Conservation (phyloP, 2,797 vertebrate genomes). For the Spondyliosoma cantharus region DNA sequence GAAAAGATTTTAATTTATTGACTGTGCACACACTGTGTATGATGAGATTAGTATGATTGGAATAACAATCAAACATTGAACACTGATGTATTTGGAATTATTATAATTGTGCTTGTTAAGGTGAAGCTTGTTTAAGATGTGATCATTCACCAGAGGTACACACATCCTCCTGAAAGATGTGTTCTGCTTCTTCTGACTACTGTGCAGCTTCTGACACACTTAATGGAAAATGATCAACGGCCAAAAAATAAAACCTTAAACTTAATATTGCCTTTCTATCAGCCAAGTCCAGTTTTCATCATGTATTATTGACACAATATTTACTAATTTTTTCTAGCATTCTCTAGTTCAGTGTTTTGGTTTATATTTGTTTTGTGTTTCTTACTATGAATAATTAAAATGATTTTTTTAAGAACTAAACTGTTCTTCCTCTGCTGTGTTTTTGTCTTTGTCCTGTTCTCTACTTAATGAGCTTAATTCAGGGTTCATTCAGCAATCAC, state of each 20-base stretch:
- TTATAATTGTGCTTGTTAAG: neutral
- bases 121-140: neutral
- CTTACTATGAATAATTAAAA: neutral
- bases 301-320: neutral
- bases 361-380: neutral
- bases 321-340: neutral
- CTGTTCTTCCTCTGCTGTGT: neutral
- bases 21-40: neutral
- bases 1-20: neutral
- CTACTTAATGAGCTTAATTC: neutral
- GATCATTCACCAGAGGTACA: neutral
- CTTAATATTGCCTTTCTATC: neutral
- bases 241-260: neutral
- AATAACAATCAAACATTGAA: neutral
- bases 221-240: neutral
- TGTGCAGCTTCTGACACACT: neutral
- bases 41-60: neutral
- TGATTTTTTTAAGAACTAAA: conserved; percentile 4
- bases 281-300: neutral
- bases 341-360: neutral
- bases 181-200: neutral
- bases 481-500: conserved; percentile 5
- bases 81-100: neutral
- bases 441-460: conserved; percentile 20
- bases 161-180: neutral